phyloP scores from a whole-genome alignment of 2,888 invertebrate species.

The Sceliomorpha sp. region DNA sequence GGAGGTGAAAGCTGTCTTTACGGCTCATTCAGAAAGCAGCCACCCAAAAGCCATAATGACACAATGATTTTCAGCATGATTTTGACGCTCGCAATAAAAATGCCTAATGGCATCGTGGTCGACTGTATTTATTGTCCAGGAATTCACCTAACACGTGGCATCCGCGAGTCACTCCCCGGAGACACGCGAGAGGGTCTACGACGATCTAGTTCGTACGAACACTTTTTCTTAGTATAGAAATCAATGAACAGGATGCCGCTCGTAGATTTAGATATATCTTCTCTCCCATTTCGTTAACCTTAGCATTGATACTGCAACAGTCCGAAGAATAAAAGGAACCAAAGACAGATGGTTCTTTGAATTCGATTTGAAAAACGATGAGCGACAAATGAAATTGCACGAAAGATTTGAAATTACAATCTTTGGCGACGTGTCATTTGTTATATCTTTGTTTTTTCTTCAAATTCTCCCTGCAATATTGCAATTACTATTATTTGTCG shows the following conservation, averaged over 20 bases:
- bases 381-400: background rate
- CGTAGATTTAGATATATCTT: slow-evolving; percentile 16
- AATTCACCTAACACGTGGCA: slow-evolving; percentile 43
- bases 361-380: background rate
- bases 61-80: slow-evolving; percentile 49
- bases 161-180: slow-evolving; percentile 51
- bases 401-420: slow-evolving; percentile 30
- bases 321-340: slow-evolving; percentile 20
- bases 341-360: slow-evolving; percentile 38
- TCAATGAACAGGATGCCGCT: slow-evolving; percentile 39
- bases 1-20: slow-evolving; percentile 28
- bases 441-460: slow-evolving; percentile 5
- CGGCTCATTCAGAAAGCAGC: too few species aligned
- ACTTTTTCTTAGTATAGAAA: slow-evolving; percentile 36
- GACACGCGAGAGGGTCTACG: slow-evolving; percentile 43
- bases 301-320: slow-evolving; percentile 21
- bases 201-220: slow-evolving; percentile 40
- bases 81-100: slow-evolving; percentile 39
- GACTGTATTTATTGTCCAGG: slow-evolving; percentile 44
- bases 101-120: slow-evolving; percentile 44
- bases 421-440: slow-evolving; percentile 38
- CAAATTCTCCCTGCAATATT: too few species aligned
- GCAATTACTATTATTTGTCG: too few species aligned
- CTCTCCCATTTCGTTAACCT: slow-evolving; percentile 29
- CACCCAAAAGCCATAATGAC: slow-evolving; percentile 37